Conservation (phyloP, 92 coral and sea anemone genomes). For the Plumapathes pennacea region DNA sequence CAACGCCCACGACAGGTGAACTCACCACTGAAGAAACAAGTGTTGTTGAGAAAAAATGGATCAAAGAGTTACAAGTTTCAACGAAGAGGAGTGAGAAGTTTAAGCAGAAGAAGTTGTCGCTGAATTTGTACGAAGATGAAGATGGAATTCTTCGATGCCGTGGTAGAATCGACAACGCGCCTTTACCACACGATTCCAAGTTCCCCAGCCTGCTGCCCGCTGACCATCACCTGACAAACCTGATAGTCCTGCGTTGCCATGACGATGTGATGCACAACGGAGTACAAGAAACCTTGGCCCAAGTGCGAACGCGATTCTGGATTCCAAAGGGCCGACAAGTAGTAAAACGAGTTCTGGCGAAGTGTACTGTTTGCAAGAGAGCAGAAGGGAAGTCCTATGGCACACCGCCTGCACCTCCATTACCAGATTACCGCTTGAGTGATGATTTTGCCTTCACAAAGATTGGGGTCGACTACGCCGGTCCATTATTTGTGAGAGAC, state of each 20-base stretch:
- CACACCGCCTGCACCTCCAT: constrained; percentile 7
- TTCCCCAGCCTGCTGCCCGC: constrained; percentile 21
- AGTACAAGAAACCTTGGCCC: constrained; percentile 25
- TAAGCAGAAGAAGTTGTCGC: constrained; percentile 16
- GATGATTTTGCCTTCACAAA: constrained; percentile 19
- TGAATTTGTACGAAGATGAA: constrained; percentile 13
- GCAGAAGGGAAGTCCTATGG: constrained; percentile 12
- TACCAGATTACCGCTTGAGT: constrained; percentile 5
- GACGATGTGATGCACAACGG: constrained; percentile 31
- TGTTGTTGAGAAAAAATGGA: constrained; percentile 30
- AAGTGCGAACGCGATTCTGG: constrained; percentile 38
- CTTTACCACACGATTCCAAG: constrained; percentile 17
- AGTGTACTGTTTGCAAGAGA: constrained; percentile 17
- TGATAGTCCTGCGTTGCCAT: constrained; percentile 20
- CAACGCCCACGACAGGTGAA: background rate
- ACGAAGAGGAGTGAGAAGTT: constrained; percentile 1
- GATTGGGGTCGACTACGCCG: constrained; percentile 20
- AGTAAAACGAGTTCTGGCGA: constrained; percentile 18
- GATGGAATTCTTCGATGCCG: constrained; percentile 22
- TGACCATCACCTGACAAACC: constrained; percentile 25
- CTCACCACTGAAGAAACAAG: constrained; percentile 21
- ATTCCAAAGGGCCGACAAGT: constrained; percentile 35
- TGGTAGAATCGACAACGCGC: constrained; percentile 28
- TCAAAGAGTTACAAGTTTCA: constrained; percentile 22
- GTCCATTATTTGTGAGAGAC: constrained; percentile 12